phyloP scores from a whole-genome alignment of 2,797 vertebrate genomes.

The Denticeps clupeoides region DNA sequence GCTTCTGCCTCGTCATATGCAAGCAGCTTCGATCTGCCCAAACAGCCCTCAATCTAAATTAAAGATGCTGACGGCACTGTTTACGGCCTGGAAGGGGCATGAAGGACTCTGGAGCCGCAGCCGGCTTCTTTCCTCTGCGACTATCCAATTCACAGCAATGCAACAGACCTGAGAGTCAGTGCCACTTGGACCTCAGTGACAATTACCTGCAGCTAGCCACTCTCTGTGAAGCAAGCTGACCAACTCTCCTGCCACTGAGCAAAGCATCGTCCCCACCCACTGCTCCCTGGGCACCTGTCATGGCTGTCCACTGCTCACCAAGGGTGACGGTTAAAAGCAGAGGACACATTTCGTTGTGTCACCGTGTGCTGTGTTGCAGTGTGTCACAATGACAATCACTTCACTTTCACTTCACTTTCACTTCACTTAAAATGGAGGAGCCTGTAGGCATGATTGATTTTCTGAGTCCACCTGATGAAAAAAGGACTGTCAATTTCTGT shows the following conservation, averaged over 20 bases:
- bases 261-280: too few relatives aligned
- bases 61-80: conserved; percentile 49
- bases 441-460: too few relatives aligned
- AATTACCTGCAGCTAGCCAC: conserved; percentile 24
- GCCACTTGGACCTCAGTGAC: conserved; percentile 31
- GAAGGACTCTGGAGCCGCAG: conserved; percentile 61
- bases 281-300: too few relatives aligned
- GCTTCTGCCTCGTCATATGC: conserved; percentile 57
- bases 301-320: too few relatives aligned
- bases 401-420: too few relatives aligned
- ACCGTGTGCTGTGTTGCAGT: too few relatives aligned
- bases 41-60: conserved; percentile 69
- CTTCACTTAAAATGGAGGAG: too few relatives aligned
- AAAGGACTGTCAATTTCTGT: too few relatives aligned
- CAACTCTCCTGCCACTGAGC: background rate
- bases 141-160: conserved; percentile 59
- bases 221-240: conserved; percentile 5
- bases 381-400: too few relatives aligned
- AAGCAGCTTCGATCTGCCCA: conserved; percentile 60
- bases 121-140: conserved; percentile 58
- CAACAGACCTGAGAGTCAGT: conserved; percentile 45
- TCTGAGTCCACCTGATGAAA: too few relatives aligned
- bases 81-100: conserved; percentile 51
- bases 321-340: too few relatives aligned
- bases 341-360: too few relatives aligned